Conservation (phyloP, 2,888 invertebrate species). For the Aromia moschata region DNA sequence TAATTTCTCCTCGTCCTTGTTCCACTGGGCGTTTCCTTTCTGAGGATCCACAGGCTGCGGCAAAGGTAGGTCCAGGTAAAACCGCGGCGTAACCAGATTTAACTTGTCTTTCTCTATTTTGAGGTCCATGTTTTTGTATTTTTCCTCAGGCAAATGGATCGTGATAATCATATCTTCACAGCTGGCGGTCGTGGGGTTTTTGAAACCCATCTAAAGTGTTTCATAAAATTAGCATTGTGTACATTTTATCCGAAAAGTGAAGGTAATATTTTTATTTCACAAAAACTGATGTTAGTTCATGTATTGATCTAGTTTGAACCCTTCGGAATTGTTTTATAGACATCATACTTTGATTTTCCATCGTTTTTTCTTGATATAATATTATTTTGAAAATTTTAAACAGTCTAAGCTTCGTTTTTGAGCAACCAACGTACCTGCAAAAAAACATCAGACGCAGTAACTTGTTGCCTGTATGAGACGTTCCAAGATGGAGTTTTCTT, state of each 20-base stretch:
- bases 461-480: constrained; percentile 85
- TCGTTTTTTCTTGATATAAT: no score
- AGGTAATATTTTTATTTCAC: no score
- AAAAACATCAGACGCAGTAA: constrained; percentile 86
- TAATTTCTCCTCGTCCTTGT: constrained; percentile 71
- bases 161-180: constrained; percentile 83
- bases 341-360: no score
- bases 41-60: constrained; percentile 87
- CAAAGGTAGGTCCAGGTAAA: constrained; percentile 77
- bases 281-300: no score
- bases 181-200: constrained; percentile 52
- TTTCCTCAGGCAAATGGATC: constrained; percentile 80
- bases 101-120: constrained; percentile 71
- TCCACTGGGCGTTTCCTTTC: constrained; percentile 82
- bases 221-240: no score
- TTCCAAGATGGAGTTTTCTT: constrained; percentile 78
- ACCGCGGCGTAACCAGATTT: constrained; percentile 71
- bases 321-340: no score
- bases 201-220: constrained; percentile 55
- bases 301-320: no score
- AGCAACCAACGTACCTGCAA: constrained; percentile 81
- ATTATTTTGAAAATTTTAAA: no score
- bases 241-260: no score
- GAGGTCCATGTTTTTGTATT: constrained; percentile 78
- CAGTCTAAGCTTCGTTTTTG: no score